A percentile compares a stretch with the other conserved stretches of the same genome.
phyloP scores from a whole-genome alignment of 1,140 invertebrate species.

The Batillaria attramentaria region DNA sequence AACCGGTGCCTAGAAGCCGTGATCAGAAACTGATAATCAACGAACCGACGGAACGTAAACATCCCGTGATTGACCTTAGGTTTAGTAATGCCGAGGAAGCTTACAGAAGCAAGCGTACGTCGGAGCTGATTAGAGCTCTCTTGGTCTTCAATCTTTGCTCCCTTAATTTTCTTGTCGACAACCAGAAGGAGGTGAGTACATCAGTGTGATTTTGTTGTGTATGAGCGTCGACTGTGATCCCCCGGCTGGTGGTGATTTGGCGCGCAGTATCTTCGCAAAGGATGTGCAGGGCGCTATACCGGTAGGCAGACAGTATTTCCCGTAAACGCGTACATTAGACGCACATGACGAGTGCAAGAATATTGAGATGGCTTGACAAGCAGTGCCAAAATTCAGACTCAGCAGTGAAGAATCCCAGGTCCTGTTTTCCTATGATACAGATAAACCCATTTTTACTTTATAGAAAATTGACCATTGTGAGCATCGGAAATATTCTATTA shows the following conservation, averaged over 20 bases:
- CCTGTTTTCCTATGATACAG: too few species aligned
- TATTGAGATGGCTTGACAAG: too few species aligned
- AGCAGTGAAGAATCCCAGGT: too few species aligned
- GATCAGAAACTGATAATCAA: constrained; percentile 12
- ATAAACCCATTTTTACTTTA: too few species aligned
- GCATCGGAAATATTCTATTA: not conserved
- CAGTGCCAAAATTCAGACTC: too few species aligned
- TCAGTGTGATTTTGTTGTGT: too few species aligned
- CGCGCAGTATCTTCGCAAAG: not conserved
- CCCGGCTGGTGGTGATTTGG: not conserved
- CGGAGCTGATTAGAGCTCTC: constrained; percentile 91
- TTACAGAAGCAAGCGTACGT: constrained; percentile 89
- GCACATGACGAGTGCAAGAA: too few species aligned
- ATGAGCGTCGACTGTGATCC: not conserved
- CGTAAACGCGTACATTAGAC: not conserved
- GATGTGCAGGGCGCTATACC: not conserved
- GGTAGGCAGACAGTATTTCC: not conserved
- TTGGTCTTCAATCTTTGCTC: constrained; percentile 95
- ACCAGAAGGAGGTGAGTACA: constrained; percentile 91
- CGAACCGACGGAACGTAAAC: constrained; percentile 25
- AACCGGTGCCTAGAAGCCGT: not conserved
- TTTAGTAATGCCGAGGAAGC: constrained; percentile 78
- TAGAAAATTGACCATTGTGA: too few species aligned
- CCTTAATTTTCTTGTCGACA: constrained; percentile 89
- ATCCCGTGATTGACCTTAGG: constrained; percentile 79